Conservation (phyloP, 1,140 invertebrate genomes). For the Saccostrea glomerata region DNA sequence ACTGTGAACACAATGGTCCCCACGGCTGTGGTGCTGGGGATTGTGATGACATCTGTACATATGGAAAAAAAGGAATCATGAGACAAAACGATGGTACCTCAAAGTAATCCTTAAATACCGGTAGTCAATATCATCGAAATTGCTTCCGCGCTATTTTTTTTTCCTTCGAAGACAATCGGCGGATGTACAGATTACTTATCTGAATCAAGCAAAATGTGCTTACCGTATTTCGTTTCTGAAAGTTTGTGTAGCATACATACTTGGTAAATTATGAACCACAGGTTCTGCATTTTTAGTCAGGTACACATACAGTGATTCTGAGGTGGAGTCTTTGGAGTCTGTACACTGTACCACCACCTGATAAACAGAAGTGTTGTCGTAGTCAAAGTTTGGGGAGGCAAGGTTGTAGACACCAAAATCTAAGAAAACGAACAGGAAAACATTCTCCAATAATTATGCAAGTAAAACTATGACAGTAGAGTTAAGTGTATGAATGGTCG, state of each 20-base stretch:
- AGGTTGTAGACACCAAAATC: conserved; percentile 5
- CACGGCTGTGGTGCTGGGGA: not conserved
- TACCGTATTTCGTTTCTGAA: not conserved
- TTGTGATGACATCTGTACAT: not conserved
- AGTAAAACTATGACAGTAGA: not conserved
- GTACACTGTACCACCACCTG: not conserved
- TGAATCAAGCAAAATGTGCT: too few species aligned
- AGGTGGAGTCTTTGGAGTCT: conserved; percentile 1
- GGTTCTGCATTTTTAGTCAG: not conserved
- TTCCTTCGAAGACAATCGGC: too few species aligned
- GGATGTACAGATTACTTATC: too few species aligned
- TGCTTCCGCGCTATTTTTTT: too few species aligned
- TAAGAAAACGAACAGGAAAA: not conserved
- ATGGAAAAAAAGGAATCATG: not conserved
- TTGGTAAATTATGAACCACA: conserved; percentile 35
- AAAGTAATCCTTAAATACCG: too few species aligned
- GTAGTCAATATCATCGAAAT: too few species aligned
- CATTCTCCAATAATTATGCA: not conserved
- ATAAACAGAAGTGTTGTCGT: not conserved
- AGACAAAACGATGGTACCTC: not conserved
- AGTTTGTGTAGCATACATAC: not conserved
- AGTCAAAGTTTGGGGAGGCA: conserved; percentile 27
- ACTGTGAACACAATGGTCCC: conserved; percentile 18
- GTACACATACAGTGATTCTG: not conserved
- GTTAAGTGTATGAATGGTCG: not conserved